Evolutionary conservation across 1,140 invertebrate species (phyloP).

Genomic region (Atta texana): DNA sequence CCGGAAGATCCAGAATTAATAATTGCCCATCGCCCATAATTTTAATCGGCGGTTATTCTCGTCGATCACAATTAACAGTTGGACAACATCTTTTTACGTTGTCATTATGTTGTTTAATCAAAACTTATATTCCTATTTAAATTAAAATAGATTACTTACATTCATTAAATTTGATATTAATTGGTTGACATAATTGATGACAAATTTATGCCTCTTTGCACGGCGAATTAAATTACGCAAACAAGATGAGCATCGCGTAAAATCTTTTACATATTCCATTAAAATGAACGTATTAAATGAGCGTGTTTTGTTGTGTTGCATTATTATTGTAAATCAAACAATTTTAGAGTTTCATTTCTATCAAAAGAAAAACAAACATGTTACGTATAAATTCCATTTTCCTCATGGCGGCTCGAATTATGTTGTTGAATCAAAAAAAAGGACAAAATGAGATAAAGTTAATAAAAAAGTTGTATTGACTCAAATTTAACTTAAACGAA

Average conservation of each 20-base stretch:
- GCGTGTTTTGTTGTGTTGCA: background rate
- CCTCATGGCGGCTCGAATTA: slow-evolving; percentile 49
- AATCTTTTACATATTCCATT: slow-evolving; percentile 11
- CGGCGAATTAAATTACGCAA: slow-evolving; percentile 10
- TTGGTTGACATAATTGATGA: slow-evolving; percentile 14
- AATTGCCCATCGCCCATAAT: slow-evolving; percentile 19
- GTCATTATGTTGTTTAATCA: background rate
- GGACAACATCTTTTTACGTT: background rate
- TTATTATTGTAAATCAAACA: slow-evolving; percentile 12
- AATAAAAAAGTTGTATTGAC: background rate
- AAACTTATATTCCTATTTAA: slow-evolving; percentile 9
- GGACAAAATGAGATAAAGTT: background rate
- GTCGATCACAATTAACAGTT: slow-evolving; percentile 25
- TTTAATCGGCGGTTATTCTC: slow-evolving; percentile 21
- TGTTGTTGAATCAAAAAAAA: slow-evolving; percentile 8
- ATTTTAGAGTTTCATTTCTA: background rate
- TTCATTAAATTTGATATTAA: slow-evolving; percentile 18
- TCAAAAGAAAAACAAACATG: background rate
- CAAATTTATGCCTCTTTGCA: slow-evolving; percentile 15
- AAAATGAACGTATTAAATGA: slow-evolving; percentile 10
- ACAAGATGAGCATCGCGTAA: background rate
- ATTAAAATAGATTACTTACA: slow-evolving; percentile 38
- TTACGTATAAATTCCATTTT: slow-evolving; percentile 18
- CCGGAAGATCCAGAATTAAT: slow-evolving; percentile 62
- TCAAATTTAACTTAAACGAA: background rate